These are phyloP conservation scores for Anadara kagoshimensis DNA, from an alignment of 1,140 invertebrate genomes.

Conservation along the genomic window DNA sequence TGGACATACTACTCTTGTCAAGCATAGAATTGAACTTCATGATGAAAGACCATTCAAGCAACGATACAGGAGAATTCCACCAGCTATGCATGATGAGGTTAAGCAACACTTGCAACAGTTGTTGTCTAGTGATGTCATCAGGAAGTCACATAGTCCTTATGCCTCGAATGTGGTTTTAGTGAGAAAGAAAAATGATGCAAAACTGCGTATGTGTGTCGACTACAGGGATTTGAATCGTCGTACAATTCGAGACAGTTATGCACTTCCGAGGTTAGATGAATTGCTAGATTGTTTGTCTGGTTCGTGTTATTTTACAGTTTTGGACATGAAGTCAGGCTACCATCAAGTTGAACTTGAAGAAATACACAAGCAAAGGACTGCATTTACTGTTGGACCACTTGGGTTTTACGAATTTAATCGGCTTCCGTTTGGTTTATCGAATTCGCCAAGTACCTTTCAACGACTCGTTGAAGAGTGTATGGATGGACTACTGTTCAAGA, in stretches of 20 bases:
- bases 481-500: neutral
- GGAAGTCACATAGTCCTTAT: neutral
- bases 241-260: neutral
- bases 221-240: neutral
- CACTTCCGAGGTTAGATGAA: neutral
- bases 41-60: constrained; percentile 10
- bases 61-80: constrained; percentile 1
- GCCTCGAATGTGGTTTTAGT: neutral
- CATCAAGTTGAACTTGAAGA: no score
- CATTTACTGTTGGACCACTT: neutral
- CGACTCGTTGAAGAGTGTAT: neutral
- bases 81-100: constrained; percentile 7
- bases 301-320: no score
- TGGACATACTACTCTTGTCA: neutral
- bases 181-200: neutral
- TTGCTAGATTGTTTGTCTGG: no score
- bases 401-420: neutral
- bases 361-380: no score
- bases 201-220: neutral
- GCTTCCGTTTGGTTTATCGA: neutral
- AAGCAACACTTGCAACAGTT: neutral
- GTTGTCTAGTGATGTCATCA: neutral
- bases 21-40: neutral
- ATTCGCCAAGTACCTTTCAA: neutral
- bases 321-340: no score